phyloP scores from a whole-genome alignment of 2,888 invertebrate genomes.

The Acleris sparsana region DNA sequence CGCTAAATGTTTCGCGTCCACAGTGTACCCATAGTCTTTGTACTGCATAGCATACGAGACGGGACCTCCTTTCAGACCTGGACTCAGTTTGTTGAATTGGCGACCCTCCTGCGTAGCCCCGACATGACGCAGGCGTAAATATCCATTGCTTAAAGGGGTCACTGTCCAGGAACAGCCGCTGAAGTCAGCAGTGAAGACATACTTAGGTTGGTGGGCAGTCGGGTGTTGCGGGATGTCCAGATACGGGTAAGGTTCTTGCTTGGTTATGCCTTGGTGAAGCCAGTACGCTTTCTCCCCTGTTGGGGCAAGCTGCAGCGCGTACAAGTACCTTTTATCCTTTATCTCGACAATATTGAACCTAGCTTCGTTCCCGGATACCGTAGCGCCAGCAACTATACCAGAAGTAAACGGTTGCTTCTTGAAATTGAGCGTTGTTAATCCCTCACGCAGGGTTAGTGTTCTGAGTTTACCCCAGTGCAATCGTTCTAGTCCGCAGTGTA shows the following conservation, averaged over 20 bases:
- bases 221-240: background rate
- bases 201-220: background rate
- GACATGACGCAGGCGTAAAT: background rate
- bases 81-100: background rate
- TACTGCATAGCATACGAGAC: background rate
- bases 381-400: background rate
- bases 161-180: conserved; percentile 1
- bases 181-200: conserved; percentile 6
- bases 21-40: background rate
- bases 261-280: background rate
- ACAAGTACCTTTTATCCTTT: background rate
- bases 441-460: background rate
- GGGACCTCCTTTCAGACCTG: background rate
- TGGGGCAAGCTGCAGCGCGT: background rate
- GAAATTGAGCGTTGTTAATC: background rate
- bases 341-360: background rate
- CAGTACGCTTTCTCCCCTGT: background rate
- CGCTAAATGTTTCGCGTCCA: background rate
- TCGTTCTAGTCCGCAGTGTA: background rate
- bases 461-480: background rate
- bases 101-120: background rate
- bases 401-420: background rate
- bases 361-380: background rate
- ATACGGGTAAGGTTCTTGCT: too few relatives aligned
- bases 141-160: background rate